Evolutionary conservation across 2,113 vertebrate genomes (phyloP).

Genomic region (Psammodynastes pulverulentus): DNA sequence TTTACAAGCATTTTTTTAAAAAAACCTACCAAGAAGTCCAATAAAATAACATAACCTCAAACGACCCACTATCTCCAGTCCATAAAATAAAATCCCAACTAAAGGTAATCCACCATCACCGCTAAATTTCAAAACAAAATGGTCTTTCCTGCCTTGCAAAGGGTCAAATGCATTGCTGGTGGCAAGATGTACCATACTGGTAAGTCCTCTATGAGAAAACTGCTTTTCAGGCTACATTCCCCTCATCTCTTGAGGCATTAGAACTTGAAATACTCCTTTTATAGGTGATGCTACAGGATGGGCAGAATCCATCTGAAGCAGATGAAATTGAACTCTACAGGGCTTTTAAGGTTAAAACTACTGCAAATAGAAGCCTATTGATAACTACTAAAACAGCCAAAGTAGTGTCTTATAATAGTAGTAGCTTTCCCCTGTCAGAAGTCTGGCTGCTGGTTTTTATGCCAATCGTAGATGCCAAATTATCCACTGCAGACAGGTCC

Average conservation of each 20-base stretch:
- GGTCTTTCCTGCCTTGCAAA: neutral
- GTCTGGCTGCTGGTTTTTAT: neutral
- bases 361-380: neutral
- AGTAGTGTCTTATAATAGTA: neutral
- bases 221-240: neutral
- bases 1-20: neutral
- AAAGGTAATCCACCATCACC: neutral
- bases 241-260: neutral
- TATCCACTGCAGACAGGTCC: neutral
- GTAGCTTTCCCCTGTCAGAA: neutral
- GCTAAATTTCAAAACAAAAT: neutral
- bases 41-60: neutral
- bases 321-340: neutral
- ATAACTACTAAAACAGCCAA: neutral
- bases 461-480: neutral
- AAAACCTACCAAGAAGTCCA: neutral
- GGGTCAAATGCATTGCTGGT: neutral
- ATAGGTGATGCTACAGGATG: neutral
- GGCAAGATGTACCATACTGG: neutral
- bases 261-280: neutral
- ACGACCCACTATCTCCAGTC: neutral
- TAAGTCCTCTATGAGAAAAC: neutral
- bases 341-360: neutral
- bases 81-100: neutral
- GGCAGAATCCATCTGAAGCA: neutral